phyloP scores from a whole-genome alignment of 92 coral and sea anemone species.

The Bergia sp. region DNA sequence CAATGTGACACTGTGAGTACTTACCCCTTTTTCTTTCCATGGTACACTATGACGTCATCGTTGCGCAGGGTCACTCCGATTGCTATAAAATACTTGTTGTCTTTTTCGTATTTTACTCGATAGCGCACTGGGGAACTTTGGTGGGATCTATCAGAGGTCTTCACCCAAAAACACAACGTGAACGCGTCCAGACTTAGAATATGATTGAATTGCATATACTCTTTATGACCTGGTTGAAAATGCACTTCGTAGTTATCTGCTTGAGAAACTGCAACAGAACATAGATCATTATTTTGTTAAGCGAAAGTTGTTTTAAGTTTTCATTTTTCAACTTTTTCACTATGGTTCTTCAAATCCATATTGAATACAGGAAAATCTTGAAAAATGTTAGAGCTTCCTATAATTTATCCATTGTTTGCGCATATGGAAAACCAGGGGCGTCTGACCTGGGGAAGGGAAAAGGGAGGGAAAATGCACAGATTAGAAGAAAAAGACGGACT shows the following conservation, averaged over 20 bases:
- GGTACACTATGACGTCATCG: slow-evolving; percentile 34
- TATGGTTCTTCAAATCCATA: too few relatives aligned
- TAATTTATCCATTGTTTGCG: too few relatives aligned
- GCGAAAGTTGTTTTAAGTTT: too few relatives aligned
- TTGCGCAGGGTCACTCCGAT: slow-evolving; percentile 59
- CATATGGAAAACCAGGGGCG: too few relatives aligned
- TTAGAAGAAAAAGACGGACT: too few relatives aligned
- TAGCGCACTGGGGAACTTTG: slow-evolving; percentile 70
- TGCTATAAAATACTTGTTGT: slow-evolving; percentile 43
- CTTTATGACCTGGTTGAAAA: slow-evolving; percentile 54
- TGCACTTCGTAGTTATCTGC: slow-evolving; percentile 61
- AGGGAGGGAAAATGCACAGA: too few relatives aligned
- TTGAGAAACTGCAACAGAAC: slow-evolving; percentile 12
- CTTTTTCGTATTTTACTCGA: slow-evolving; percentile 57
- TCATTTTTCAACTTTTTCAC: too few relatives aligned
- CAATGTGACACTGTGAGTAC: neutral
- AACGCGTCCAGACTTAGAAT: slow-evolving; percentile 67
- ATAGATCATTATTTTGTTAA: slow-evolving; percentile 46
- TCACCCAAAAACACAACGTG: slow-evolving; percentile 78
- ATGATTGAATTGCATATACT: slow-evolving; percentile 56
- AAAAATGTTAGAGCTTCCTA: too few relatives aligned
- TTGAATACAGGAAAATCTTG: too few relatives aligned
- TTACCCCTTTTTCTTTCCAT: slow-evolving; percentile 47
- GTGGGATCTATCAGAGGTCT: slow-evolving; percentile 43
- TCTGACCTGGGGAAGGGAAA: too few relatives aligned